Evolutionary conservation across 2,888 invertebrate species (phyloP), one percentile per base, ranked within the genome.

Genomic region (Clanis bilineata): DNA sequence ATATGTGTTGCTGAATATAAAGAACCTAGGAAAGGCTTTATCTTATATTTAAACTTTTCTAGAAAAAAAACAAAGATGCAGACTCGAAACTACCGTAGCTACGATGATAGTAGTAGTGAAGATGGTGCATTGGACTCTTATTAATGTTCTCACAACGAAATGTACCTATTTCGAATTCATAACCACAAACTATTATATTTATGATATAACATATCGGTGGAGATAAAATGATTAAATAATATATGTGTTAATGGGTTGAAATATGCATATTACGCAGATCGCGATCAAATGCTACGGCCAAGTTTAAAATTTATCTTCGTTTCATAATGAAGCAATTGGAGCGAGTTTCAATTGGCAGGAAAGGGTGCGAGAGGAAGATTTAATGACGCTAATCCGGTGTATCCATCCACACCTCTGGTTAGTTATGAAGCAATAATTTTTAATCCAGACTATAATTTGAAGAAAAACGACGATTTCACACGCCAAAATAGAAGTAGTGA

Each of bases 351-450:
- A 56, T 56, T 38, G 56, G 51, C 51, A 51, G 51, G 51, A 51
- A 51, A 51, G 43, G 43, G 56, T 57, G 56, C 43, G 56, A 57
- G 56, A 57, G 43, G 51, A 57, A 57, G 43, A 57, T 43, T 57
- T 57, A 57, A 57, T 57, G 56, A 57, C 56, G 56, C 25, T 43
- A 28, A 57, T 41, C 56, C 56, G 41, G 43, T 43, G 28, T 43
- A 10, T 57, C 56, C 56, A 43, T 57, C 23, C 56, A 43, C 56
- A 57, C 56, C 43, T 57, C 41, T 28, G 41, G 43, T 57, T 43
- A 43, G 43, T 43, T 57, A 57, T 57, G 56, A 57, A 57, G 56
- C 43, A 43, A 57, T 57, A 57, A 57, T 57, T 57, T 56, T 57
- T 43, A 57, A 43, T 57, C 43, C 43, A 18, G 43, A 43, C 10